Percentiles rank a stretch among this genome's conserved stretches.
phyloP scores from a whole-genome alignment of 2,888 invertebrate genomes.

The Neria commutata region DNA sequence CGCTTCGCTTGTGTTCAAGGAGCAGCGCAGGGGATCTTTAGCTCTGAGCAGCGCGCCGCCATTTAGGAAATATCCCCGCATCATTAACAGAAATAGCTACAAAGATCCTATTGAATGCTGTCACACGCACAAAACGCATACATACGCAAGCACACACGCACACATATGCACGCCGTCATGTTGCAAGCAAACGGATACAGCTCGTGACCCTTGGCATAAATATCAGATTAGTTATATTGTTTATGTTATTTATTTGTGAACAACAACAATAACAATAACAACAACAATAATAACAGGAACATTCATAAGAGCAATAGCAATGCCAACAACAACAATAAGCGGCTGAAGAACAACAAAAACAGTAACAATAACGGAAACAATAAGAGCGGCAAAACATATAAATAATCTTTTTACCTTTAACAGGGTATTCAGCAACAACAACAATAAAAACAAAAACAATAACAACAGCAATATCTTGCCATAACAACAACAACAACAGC shows the following conservation, averaged over 20 bases:
- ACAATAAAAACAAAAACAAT: background rate
- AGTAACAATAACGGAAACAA: background rate
- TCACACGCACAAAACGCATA: slow-evolving; percentile 5
- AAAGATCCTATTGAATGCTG: slow-evolving; percentile 15
- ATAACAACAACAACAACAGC: background rate
- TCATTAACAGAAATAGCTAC: too few species aligned
- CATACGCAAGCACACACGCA: background rate
- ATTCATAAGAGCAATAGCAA: background rate
- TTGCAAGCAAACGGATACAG: too few species aligned
- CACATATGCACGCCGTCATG: background rate
- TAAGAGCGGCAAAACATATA: too few species aligned
- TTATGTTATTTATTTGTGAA: background rate
- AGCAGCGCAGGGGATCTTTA: too few species aligned
- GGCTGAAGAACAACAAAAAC: background rate
- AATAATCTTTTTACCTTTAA: too few species aligned
- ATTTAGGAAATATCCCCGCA: too few species aligned
- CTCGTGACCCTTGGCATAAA: slow-evolving; percentile 7
- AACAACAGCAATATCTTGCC: background rate
- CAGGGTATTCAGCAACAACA: too few species aligned
- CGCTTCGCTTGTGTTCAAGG: too few species aligned
- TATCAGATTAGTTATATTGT: slow-evolving; percentile 12
- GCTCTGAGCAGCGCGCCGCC: too few species aligned
- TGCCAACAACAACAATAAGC: background rate
- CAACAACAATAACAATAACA: background rate
- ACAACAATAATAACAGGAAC: background rate